Conservation (phyloP, 2,797 vertebrate species). For the Prionace glauca region DNA sequence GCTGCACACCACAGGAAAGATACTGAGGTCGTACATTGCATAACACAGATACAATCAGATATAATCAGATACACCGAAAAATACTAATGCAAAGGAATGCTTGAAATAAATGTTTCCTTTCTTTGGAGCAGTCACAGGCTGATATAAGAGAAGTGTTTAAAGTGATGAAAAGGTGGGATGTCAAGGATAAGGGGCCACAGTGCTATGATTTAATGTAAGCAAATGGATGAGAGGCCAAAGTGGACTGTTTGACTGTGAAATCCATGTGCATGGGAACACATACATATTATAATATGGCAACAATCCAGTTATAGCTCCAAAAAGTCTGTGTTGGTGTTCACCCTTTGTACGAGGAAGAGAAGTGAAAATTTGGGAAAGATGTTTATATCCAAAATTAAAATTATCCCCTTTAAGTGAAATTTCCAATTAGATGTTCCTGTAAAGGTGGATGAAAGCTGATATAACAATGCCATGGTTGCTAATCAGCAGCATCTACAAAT, state of each 20-base stretch:
- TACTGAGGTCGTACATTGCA: not conserved
- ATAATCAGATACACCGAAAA: not conserved
- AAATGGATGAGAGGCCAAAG: not conserved
- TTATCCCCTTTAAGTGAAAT: not conserved
- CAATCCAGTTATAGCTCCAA: not conserved
- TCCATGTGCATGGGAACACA: not conserved
- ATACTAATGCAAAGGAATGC: not conserved
- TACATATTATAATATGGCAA: not conserved
- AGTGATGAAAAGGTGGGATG: not conserved
- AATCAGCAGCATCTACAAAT: not conserved
- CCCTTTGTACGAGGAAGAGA: not conserved
- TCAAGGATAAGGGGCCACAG: not conserved
- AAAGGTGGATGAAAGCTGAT: not conserved
- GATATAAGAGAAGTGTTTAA: not conserved
- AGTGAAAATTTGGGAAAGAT: not conserved
- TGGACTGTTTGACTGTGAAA: not conserved
- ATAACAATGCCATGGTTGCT: not conserved
- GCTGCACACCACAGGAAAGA: not conserved
- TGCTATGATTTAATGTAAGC: not conserved
- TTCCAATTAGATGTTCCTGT: not conserved
- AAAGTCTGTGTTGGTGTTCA: not conserved
- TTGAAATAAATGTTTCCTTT: not conserved
- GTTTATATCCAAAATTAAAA: not conserved
- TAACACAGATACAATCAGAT: not conserved
- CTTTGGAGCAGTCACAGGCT: not conserved